Conservation (phyloP, 2,888 invertebrate genomes). For the Seira ritae region DNA sequence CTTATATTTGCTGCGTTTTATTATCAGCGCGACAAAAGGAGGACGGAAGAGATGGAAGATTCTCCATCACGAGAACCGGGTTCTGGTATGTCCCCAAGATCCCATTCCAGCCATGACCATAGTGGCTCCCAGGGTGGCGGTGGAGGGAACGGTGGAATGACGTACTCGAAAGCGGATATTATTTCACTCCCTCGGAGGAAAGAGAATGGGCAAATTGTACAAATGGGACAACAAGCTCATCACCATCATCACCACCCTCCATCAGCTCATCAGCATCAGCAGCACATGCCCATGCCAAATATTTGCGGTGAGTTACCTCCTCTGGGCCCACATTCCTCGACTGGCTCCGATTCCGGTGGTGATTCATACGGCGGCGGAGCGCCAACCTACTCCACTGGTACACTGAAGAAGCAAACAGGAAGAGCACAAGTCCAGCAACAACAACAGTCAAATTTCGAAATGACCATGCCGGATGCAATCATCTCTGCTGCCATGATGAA, state of each 20-base stretch:
- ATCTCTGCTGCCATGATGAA: constrained; percentile 72
- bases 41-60: constrained; percentile 78
- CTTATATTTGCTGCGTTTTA: constrained; percentile 91
- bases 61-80: constrained; percentile 49
- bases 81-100: constrained; percentile 54
- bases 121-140: constrained; percentile 40
- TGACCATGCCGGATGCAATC: constrained; percentile 72
- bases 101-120: constrained; percentile 50
- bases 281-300: constrained; percentile 71
- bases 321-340: constrained; percentile 62
- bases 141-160: constrained; percentile 28
- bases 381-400: constrained; percentile 33
- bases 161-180: constrained; percentile 58
- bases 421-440: constrained; percentile 26
- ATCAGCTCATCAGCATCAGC: constrained; percentile 50
- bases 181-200: constrained; percentile 62
- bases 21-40: constrained; percentile 91
- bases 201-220: constrained; percentile 71
- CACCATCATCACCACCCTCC: constrained; percentile 59
- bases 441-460: constrained; percentile 65
- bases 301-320: constrained; percentile 72
- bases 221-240: constrained; percentile 63
- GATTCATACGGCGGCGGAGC: constrained; percentile 48
- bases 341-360: constrained; percentile 66
- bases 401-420: constrained; percentile 50